Percentiles rank a stretch among this genome's conserved stretches.
Evolutionary conservation across 2,797 vertebrate species (phyloP).

Genomic region (Fratercula arctica): DNA sequence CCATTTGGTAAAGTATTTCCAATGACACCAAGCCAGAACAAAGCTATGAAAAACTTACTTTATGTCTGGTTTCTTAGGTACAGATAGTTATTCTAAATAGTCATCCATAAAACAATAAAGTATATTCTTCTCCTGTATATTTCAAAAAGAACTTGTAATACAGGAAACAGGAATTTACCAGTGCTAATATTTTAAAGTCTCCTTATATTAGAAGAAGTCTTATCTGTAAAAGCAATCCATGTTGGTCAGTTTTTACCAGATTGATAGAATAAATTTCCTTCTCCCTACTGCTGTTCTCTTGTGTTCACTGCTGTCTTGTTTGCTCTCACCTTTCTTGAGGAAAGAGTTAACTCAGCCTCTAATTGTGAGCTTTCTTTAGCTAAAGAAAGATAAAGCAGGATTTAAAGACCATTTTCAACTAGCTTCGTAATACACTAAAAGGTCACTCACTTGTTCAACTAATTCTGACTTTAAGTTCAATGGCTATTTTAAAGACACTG

Average conservation of each 20-base stretch:
- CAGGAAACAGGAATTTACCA: not conserved
- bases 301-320: not conserved
- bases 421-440: conserved; percentile 41
- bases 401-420: conserved; percentile 58
- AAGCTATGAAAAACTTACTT: not conserved
- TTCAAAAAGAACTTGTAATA: not conserved
- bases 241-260: not conserved
- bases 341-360: conserved; percentile 32
- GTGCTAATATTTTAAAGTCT: not conserved
- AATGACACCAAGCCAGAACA: not conserved
- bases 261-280: not conserved
- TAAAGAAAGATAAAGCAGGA: conserved; percentile 50
- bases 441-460: conserved; percentile 48
- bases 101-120: not conserved
- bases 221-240: not conserved
- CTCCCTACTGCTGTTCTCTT: not conserved
- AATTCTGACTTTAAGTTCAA: conserved; percentile 35
- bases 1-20: not conserved
- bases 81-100: not conserved
- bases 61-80: not conserved
- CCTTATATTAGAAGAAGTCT: not conserved
- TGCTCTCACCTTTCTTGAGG: not conserved
- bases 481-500: conserved; percentile 30
- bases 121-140: not conserved
- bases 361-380: conserved; percentile 39